A percentile compares a stretch with the other conserved stretches of the same genome.
phyloP scores from a whole-genome alignment of 2,797 vertebrate genomes.

The Trachurus trachurus region DNA sequence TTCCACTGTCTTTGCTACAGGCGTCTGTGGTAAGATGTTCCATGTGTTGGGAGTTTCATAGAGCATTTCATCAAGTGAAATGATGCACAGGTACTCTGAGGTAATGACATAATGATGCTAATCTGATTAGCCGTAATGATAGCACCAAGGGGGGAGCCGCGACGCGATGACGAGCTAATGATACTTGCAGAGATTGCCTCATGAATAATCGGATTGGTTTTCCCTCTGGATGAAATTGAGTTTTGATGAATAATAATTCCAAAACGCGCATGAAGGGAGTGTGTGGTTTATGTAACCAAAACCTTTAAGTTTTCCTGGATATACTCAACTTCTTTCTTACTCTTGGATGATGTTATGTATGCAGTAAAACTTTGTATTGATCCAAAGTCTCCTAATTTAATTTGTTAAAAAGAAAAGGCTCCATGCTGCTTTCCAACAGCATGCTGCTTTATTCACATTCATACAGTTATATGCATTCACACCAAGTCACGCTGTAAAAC shows the following conservation, averaged over 20 bases:
- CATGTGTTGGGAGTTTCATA: constrained; percentile 60
- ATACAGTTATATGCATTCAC: constrained; percentile 37
- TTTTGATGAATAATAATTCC: constrained; percentile 57
- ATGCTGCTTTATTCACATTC: constrained; percentile 36
- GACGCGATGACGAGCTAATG: constrained; percentile 46
- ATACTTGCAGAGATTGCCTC: constrained; percentile 42
- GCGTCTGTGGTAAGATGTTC: constrained; percentile 59
- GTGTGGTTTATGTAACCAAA: constrained; percentile 41
- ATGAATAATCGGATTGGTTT: constrained; percentile 60
- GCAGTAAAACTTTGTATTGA: constrained; percentile 52
- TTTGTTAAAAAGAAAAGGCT: constrained; percentile 24
- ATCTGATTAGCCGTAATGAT: constrained; percentile 66
- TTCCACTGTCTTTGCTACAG: constrained; percentile 45
- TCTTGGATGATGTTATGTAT: constrained; percentile 51
- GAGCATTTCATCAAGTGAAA: constrained; percentile 47
- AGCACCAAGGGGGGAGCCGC: constrained; percentile 28
- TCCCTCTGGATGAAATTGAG: constrained; percentile 43
- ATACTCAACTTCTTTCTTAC: constrained; percentile 48
- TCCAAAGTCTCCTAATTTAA: constrained; percentile 48
- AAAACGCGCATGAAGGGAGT: constrained; percentile 38
- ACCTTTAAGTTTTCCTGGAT: constrained; percentile 56
- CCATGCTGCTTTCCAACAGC: constrained; percentile 31
- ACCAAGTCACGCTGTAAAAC: constrained; percentile 42
- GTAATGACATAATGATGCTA: constrained; percentile 62
- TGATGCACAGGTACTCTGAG: constrained; percentile 64